Percentiles rank a stretch among this genome's conserved stretches.
Evolutionary conservation across 1,140 invertebrate genomes (phyloP).

Genomic region (Pomacea maculata): DNA sequence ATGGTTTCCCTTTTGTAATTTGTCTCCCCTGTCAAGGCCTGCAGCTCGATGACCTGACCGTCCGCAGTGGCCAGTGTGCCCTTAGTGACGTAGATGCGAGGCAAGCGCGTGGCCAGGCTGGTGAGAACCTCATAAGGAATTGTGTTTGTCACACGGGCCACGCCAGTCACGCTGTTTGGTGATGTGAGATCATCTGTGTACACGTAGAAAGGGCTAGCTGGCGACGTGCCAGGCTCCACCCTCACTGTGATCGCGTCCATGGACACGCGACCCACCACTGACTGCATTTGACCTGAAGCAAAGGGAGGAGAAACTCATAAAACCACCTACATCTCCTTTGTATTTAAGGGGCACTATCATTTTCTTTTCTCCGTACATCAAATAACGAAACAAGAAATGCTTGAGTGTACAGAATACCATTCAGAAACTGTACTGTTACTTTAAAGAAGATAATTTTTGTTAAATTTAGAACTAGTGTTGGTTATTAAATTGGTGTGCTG

Average conservation of each 20-base stretch:
- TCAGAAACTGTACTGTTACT: too few relatives aligned
- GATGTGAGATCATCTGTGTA: slow-evolving; percentile 37
- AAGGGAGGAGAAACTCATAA: neutral
- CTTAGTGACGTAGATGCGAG: slow-evolving; percentile 33
- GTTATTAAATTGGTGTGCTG: too few relatives aligned
- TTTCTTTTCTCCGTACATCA: too few relatives aligned
- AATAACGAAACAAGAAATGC: too few relatives aligned
- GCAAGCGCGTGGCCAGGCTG: slow-evolving; percentile 33
- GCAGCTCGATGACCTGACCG: neutral
- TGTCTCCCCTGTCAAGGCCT: too few relatives aligned
- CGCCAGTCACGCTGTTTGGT: slow-evolving; percentile 26
- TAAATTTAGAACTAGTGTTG: too few relatives aligned
- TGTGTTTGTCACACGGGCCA: slow-evolving; percentile 33
- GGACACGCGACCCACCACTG: slow-evolving; percentile 43
- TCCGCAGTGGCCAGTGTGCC: neutral
- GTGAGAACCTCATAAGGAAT: slow-evolving; percentile 45
- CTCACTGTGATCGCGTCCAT: slow-evolving; percentile 49
- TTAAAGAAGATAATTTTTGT: too few relatives aligned
- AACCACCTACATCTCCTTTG: too few relatives aligned
- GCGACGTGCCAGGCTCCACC: slow-evolving; percentile 18
- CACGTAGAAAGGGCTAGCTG: slow-evolving; percentile 31
- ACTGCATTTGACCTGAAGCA: slow-evolving; percentile 33
- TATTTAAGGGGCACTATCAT: too few relatives aligned
- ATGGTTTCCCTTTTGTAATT: too few relatives aligned
- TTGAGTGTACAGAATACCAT: too few relatives aligned